phyloP scores from a whole-genome alignment of 2,113 vertebrate genomes.

The Martes martes region DNA sequence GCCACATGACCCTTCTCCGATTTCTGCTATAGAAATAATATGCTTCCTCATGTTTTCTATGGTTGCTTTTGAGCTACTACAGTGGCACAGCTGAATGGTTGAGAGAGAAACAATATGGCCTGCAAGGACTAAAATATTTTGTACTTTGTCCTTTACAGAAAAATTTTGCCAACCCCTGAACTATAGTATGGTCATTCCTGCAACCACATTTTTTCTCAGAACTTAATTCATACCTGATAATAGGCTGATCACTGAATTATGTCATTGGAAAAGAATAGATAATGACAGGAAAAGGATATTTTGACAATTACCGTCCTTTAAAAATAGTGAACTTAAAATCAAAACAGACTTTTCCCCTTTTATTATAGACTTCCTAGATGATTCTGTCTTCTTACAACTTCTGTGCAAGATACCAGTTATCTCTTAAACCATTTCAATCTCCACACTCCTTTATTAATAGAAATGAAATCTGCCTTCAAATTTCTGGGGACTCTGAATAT shows the following conservation, averaged over 20 bases:
- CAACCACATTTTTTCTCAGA: neutral
- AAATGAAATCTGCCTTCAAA: neutral
- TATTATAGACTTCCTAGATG: neutral
- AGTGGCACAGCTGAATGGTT: neutral
- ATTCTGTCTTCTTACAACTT: constrained; percentile 13
- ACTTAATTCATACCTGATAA: neutral
- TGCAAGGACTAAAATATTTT: neutral
- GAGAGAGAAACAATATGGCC: neutral
- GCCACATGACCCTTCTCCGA: neutral
- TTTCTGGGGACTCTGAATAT: neutral
- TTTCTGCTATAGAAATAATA: neutral
- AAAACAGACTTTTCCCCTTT: neutral
- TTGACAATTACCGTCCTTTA: neutral
- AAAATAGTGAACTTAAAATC: neutral
- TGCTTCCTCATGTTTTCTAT: neutral
- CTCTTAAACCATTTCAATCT: neutral
- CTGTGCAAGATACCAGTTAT: neutral
- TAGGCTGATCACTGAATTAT: neutral
- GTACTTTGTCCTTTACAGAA: neutral
- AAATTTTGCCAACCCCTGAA: neutral
- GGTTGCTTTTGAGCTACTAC: neutral
- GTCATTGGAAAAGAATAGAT: neutral
- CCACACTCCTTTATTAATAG: neutral
- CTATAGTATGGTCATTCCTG: neutral
- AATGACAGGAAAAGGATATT: neutral